phyloP scores from a whole-genome alignment of 2,113 vertebrate genomes.

The Glareola pratincola region DNA sequence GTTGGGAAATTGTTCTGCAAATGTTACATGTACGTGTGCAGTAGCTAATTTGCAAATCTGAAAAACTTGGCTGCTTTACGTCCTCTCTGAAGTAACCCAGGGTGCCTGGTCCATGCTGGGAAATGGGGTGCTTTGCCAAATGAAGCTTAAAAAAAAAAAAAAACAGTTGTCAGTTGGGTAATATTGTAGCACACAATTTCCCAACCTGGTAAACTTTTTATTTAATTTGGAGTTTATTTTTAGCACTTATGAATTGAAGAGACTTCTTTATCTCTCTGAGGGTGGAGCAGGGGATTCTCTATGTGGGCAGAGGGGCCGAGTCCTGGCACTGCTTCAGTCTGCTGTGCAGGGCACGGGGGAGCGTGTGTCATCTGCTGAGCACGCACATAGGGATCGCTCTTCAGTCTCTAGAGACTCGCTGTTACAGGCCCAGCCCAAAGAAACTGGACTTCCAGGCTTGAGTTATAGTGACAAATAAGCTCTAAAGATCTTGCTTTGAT shows the following conservation, averaged over 20 bases:
- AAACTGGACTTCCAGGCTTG: neutral
- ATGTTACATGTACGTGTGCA: constrained; percentile 4
- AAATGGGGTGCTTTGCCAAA: neutral
- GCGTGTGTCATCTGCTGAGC: neutral
- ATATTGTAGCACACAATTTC: constrained; percentile 24
- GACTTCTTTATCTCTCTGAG: neutral
- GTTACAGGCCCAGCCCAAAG: neutral
- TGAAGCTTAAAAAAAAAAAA: neutral
- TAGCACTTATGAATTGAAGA: neutral
- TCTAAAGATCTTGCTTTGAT: neutral
- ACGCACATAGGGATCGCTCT: neutral
- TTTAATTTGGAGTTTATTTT: constrained; percentile 32
- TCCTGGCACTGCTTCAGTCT: neutral
- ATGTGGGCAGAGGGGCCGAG: neutral
- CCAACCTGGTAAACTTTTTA: neutral
- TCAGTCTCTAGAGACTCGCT: neutral
- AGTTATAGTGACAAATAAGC: neutral
- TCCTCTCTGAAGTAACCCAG: neutral
- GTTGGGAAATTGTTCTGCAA: constrained; percentile 52
- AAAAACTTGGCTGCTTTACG: constrained; percentile 1
- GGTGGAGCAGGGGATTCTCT: neutral
- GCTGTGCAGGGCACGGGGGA: neutral
- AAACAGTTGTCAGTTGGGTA: neutral
- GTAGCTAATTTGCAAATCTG: constrained; percentile 39
- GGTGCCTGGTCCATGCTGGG: neutral